Evolutionary conservation across 2,113 vertebrate genomes (phyloP).

Genomic region (Sylvietta virens): DNA sequence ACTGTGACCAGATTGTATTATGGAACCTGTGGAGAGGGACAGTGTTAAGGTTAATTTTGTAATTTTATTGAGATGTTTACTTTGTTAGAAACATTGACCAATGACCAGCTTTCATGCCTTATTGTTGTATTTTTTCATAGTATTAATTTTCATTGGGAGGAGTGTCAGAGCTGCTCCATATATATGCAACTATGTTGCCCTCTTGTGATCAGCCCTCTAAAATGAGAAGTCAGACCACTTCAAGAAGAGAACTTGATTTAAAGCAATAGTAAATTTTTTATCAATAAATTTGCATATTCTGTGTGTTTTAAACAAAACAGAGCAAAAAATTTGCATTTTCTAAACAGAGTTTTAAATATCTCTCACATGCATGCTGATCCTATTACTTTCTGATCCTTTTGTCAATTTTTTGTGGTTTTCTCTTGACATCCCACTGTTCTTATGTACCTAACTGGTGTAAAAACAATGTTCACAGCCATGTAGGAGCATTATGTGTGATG

Average conservation of each 20-base stretch:
- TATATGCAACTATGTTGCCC: slow-evolving; percentile 43
- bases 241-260: neutral
- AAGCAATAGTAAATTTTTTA: neutral
- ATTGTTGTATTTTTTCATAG: neutral
- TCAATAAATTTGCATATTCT: neutral
- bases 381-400: neutral
- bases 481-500: neutral
- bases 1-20: neutral
- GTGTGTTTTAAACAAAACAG: neutral
- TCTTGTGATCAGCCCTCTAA: slow-evolving; percentile 43
- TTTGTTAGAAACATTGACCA: neutral
- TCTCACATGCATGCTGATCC: neutral
- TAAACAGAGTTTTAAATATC: neutral
- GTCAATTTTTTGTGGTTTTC: neutral
- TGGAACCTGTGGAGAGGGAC: neutral
- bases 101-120: neutral
- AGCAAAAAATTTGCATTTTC: neutral
- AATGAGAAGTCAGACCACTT: neutral
- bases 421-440: neutral
- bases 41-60: neutral
- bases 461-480: neutral
- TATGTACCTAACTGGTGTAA: neutral
- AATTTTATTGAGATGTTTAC: neutral
- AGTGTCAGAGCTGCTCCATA: neutral
- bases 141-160: neutral